Conservation (phyloP, 2,888 invertebrate species). For the Drosophila trichaetosa region DNA sequence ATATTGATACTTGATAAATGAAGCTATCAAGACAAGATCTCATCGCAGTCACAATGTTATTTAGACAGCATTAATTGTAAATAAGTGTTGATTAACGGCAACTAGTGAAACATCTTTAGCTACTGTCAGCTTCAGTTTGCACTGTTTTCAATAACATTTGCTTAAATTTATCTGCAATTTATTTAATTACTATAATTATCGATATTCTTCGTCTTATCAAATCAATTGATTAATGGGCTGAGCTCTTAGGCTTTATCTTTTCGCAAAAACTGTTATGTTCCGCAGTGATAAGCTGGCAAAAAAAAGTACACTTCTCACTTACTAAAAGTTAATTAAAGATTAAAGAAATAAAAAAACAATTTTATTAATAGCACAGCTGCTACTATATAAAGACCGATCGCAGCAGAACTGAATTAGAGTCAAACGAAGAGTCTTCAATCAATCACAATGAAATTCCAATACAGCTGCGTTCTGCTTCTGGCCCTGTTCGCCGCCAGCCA, state of each 20-base stretch:
- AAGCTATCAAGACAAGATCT: no score
- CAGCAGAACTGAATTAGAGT: conserved; percentile 7
- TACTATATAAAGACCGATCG: conserved; percentile 41
- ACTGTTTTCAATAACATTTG: not conserved
- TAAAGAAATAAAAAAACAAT: conserved; percentile 6
- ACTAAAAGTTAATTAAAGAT: conserved; percentile 63
- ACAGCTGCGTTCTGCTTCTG: conserved; percentile 57
- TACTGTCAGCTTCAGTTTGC: not conserved
- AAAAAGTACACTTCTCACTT: conserved; percentile 18
- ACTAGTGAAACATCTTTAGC: not conserved
- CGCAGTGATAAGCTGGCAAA: conserved; percentile 46
- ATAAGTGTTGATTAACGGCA: not conserved
- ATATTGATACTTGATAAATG: no score
- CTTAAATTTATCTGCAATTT: not conserved
- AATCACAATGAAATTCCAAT: conserved; percentile 57
- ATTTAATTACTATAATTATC: not conserved
- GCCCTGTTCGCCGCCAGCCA: conserved; percentile 62
- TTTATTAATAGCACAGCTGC: conserved; percentile 23
- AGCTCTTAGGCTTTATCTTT: not conserved
- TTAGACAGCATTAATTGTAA: not conserved
- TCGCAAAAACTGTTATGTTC: conserved; percentile 16
- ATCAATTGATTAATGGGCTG: not conserved
- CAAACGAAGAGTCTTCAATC: conserved; percentile 24
- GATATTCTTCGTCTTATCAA: not conserved
- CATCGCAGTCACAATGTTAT: not conserved